Percentiles rank a stretch among this genome's conserved stretches.
phyloP scores from a whole-genome alignment of 2,797 vertebrate species.

The Heterohyrax brucei region DNA sequence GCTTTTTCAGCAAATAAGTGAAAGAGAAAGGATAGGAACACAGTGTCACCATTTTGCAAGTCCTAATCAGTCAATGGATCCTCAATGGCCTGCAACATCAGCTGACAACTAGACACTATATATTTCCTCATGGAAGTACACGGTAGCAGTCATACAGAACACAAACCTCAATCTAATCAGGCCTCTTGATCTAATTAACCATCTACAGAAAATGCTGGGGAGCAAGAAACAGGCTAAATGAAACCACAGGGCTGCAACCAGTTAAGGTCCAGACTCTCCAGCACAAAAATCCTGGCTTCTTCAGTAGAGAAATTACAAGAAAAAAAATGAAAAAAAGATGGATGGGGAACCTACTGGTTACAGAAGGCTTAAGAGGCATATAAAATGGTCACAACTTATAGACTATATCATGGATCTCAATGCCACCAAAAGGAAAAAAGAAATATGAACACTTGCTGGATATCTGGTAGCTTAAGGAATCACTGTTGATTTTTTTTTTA shows the following conservation, averaged over 20 bases:
- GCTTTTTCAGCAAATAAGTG: not conserved
- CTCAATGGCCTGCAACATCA: rapidly evolving
- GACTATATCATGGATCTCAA: not conserved
- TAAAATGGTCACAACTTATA: not conserved
- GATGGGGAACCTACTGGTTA: not conserved
- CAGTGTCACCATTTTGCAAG: not conserved
- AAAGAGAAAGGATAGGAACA: too few relatives aligned
- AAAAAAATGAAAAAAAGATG: not conserved
- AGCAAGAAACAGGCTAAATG: not conserved
- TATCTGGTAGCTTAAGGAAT: not conserved
- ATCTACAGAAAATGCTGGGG: not conserved
- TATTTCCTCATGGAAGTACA: not conserved
- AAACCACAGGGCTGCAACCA: not conserved
- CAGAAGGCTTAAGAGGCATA: not conserved
- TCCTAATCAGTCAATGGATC: rapidly evolving
- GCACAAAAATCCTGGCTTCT: not conserved
- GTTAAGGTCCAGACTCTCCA: not conserved
- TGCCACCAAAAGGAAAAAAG: not conserved
- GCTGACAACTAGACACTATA: not conserved
- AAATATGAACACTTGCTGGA: not conserved
- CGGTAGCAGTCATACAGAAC: rapidly evolving
- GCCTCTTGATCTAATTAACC: not conserved
- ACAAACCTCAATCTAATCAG: not conserved
- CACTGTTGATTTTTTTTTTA: not conserved
- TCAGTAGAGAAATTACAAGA: not conserved